phyloP scores from a whole-genome alignment of 2,113 vertebrate genomes.

The Tursiops truncatus region DNA sequence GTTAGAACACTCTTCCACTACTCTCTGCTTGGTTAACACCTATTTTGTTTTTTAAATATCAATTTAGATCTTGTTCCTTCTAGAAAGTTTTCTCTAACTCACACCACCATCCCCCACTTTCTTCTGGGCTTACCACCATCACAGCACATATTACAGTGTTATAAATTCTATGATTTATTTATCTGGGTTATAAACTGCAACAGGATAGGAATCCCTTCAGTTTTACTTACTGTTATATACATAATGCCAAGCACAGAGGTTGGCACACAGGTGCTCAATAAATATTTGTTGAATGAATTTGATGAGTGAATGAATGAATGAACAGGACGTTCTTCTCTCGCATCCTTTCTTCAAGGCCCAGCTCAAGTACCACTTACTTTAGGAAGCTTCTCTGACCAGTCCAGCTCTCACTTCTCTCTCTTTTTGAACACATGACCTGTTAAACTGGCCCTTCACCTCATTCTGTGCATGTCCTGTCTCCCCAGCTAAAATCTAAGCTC shows the following conservation, averaged over 20 bases:
- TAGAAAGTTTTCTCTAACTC: background rate
- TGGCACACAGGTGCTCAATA: background rate
- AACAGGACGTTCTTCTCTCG: background rate
- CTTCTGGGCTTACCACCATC: slow-evolving; percentile 16
- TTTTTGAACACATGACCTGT: background rate
- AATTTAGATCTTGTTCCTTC: slow-evolving; percentile 17
- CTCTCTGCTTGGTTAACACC: background rate
- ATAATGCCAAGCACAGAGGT: background rate
- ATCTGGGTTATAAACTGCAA: background rate
- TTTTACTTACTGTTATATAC: slow-evolving; percentile 7
- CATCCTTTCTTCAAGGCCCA: background rate
- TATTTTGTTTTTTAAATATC: background rate
- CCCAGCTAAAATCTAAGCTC: background rate
- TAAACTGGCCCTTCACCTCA: slow-evolving; percentile 7
- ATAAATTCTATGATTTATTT: slow-evolving; percentile 1
- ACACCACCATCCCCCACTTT: background rate
- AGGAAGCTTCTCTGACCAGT: slow-evolving; percentile 7
- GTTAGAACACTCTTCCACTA: background rate
- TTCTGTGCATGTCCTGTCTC: background rate
- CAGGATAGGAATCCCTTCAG: background rate
- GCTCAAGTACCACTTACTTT: slow-evolving; percentile 7
- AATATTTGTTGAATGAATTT: background rate
- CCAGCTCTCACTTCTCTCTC: background rate
- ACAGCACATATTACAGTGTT: background rate
- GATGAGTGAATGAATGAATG: background rate